Evolutionary conservation across 2,113 vertebrate species (phyloP).

Genomic region (Myiozetetes cayanensis): DNA sequence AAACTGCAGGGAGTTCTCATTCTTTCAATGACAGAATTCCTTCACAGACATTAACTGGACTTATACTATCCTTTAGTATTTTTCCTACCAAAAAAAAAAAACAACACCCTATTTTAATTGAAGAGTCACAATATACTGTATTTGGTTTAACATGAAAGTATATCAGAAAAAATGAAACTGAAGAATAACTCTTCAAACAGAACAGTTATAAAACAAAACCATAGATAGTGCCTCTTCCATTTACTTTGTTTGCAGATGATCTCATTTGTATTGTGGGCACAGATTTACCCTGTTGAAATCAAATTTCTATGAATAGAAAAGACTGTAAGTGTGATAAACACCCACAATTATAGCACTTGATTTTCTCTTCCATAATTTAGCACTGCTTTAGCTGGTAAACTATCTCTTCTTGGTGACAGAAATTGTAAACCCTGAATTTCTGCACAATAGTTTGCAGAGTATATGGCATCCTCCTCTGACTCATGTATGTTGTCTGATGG

Average conservation of each 20-base stretch:
- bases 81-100: not conserved
- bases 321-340: conserved; percentile 59
- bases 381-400: conserved; percentile 24
- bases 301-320: conserved; percentile 55
- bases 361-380: conserved; percentile 59
- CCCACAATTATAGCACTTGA: conserved; percentile 62
- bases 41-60: not conserved
- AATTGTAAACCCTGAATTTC: not conserved
- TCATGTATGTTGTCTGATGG: not conserved
- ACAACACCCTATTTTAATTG: not conserved
- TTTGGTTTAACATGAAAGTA: not conserved
- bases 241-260: conserved; percentile 50
- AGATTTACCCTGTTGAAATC: conserved; percentile 52
- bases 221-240: conserved; percentile 15
- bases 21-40: not conserved
- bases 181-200: not conserved
- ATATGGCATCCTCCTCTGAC: not conserved
- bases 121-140: not conserved
- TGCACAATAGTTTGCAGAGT: not conserved
- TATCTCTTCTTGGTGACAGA: not conserved
- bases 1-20: not conserved
- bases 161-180: not conserved
- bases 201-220: conserved; percentile 32
- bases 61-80: not conserved
- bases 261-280: conserved; percentile 47